A percentile compares a stretch with the other conserved stretches of the same genome.
Evolutionary conservation across 2,888 invertebrate species (phyloP).

Genomic region (Stenodera caucasica): DNA sequence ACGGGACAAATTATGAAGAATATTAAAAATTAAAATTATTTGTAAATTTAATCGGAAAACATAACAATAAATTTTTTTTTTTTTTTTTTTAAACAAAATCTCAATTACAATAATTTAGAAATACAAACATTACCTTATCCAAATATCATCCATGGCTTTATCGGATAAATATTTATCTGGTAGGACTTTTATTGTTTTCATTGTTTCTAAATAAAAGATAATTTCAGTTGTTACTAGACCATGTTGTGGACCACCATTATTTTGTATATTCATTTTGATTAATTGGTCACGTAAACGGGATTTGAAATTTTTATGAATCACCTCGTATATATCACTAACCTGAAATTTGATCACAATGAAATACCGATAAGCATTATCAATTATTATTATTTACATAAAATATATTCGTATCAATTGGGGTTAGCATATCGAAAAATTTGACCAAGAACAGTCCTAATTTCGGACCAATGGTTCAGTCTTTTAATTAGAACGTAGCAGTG

Average conservation of each 20-base stretch:
- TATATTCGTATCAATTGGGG: too few relatives aligned
- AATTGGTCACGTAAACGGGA: slow-evolving; percentile 83
- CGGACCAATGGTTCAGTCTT: too few relatives aligned
- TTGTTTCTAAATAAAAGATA: slow-evolving; percentile 86
- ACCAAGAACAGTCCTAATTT: too few relatives aligned
- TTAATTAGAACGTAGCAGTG: too few relatives aligned
- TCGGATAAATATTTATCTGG: slow-evolving; percentile 73
- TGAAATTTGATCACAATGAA: slow-evolving; percentile 21
- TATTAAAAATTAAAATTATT: slow-evolving; percentile 44
- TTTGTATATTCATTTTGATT: slow-evolving; percentile 82
- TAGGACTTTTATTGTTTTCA: slow-evolving; percentile 77
- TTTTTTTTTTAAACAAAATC: slow-evolving; percentile 19
- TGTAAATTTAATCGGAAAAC: slow-evolving; percentile 17
- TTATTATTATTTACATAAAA: too few relatives aligned
- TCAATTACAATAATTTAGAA: slow-evolving; percentile 11
- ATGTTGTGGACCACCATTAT: slow-evolving; percentile 96
- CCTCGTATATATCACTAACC: slow-evolving; percentile 57
- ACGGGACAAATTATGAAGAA: slow-evolving; percentile 14
- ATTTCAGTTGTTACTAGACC: slow-evolving; percentile 92
- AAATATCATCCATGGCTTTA: slow-evolving; percentile 81
- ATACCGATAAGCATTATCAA: too few relatives aligned
- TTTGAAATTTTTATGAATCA: slow-evolving; percentile 84
- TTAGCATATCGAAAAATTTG: too few relatives aligned
- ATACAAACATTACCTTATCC: slow-evolving; percentile 63
- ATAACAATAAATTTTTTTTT: slow-evolving; percentile 19